Conservation (phyloP, 2,888 invertebrate species). For the Hyalella azteca region DNA sequence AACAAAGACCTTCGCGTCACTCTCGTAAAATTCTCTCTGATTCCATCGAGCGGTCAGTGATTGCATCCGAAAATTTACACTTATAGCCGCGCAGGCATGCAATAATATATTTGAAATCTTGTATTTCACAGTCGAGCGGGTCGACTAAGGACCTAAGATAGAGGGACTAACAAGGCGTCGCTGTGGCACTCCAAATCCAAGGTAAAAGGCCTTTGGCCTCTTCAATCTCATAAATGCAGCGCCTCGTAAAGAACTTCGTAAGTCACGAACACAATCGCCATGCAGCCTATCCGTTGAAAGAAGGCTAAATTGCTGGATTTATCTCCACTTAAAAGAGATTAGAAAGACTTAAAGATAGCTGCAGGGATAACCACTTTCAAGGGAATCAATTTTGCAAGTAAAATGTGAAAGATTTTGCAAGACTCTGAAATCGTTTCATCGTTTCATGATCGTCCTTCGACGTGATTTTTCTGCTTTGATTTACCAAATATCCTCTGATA, state of each 20-base stretch:
- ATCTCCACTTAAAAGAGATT: conserved; percentile 28
- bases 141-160: conserved; percentile 18
- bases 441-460: too few relatives aligned
- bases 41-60: conserved; percentile 24
- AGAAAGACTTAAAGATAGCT: background rate
- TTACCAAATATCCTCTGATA: too few relatives aligned
- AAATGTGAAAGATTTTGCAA: conserved; percentile 10
- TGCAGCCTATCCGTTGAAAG: conserved; percentile 10
- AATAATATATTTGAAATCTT: conserved; percentile 20
- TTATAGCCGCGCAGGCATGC: conserved; percentile 11
- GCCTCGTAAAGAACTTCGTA: background rate
- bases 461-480: too few relatives aligned
- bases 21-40: conserved; percentile 18
- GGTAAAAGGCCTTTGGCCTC: background rate
- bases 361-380: background rate
- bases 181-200: background rate
- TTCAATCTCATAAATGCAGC: background rate
- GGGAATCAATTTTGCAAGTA: background rate
- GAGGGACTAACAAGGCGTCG: conserved; percentile 16
- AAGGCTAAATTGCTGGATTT: background rate
- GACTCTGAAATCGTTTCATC: too few relatives aligned
- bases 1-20: conserved; percentile 24
- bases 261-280: conserved; percentile 17
- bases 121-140: conserved; percentile 26
- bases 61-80: conserved; percentile 33